A percentile compares a stretch with the other conserved stretches of the same genome.
Evolutionary conservation across 2,113 vertebrate species (phyloP).

Genomic region (Crotalus helleri): DNA sequence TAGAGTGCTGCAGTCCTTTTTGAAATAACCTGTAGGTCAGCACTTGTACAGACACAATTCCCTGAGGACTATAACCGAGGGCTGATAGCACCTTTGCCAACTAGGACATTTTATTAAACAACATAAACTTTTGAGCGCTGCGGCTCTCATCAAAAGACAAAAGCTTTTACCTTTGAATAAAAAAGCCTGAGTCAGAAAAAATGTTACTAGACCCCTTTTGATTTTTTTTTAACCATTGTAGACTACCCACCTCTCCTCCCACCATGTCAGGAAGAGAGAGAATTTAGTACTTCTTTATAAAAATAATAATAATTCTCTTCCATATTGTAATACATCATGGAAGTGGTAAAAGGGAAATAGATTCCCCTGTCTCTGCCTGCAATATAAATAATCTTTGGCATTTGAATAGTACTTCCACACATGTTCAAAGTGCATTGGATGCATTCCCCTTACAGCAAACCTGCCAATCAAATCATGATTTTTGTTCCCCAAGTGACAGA

Average conservation of each 20-base stretch:
- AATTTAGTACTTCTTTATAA: background rate
- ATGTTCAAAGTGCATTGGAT: background rate
- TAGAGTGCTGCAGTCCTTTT: background rate
- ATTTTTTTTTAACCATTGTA: background rate
- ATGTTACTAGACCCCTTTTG: background rate
- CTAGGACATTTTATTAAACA: background rate
- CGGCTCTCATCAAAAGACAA: background rate
- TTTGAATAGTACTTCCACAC: background rate
- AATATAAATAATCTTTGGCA: background rate
- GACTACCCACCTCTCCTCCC: background rate
- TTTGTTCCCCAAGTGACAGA: background rate
- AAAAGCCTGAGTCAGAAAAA: background rate
- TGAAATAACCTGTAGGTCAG: background rate
- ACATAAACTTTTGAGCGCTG: background rate
- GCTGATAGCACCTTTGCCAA: background rate
- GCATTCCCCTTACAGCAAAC: background rate
- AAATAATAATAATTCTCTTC: background rate
- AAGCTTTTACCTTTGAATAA: background rate
- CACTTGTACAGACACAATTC: background rate
- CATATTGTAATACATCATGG: background rate
- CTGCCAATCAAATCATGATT: background rate
- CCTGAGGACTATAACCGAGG: background rate
- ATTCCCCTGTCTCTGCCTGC: background rate
- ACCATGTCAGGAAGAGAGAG: background rate
- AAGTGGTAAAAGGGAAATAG: background rate